These are phyloP conservation scores for Hyles euphorbiae DNA, from an alignment of 1,140 invertebrate species.

Conservation along the genomic window DNA sequence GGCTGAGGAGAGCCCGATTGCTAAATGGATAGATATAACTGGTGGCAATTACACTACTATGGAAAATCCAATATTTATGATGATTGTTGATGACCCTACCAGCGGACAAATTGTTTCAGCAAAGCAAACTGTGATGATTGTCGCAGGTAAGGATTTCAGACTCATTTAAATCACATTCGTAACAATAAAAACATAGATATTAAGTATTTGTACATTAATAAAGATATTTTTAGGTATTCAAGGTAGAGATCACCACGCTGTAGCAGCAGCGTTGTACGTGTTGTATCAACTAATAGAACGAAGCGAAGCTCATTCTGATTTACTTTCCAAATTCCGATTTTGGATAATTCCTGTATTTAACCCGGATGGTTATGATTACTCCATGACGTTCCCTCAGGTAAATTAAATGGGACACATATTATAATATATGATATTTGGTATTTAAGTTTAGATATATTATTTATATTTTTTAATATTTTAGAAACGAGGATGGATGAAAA, in stretches of 20 bases:
- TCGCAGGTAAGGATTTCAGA: constrained; percentile 42
- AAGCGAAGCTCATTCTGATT: constrained; percentile 43
- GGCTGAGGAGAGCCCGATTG: constrained; percentile 56
- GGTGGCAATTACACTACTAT: constrained; percentile 55
- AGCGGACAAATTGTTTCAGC: constrained; percentile 58
- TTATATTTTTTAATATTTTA: constrained; percentile 13
- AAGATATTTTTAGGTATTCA: constrained; percentile 44
- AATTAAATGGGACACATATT: constrained; percentile 8
- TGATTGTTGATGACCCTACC: constrained; percentile 61
- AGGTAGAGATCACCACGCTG: constrained; percentile 61
- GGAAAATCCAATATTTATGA: constrained; percentile 66
- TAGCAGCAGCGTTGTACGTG: constrained; percentile 58
- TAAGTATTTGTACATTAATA: too few relatives aligned
- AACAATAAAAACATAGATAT: too few relatives aligned
- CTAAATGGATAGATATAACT: constrained; percentile 56
- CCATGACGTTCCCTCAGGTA: constrained; percentile 66
- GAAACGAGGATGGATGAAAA: constrained; percentile 59
- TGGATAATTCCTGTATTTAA: constrained; percentile 82
- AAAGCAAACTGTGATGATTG: constrained; percentile 60
- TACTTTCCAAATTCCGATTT: constrained; percentile 54
- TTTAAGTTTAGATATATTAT: background rate
- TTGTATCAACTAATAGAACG: constrained; percentile 60
- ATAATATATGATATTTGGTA: background rate
- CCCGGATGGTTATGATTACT: constrained; percentile 85
- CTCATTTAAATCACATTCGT: too few relatives aligned